A percentile compares a stretch with the other conserved stretches of the same genome.
Conservation (phyloP, 2,888 invertebrate species). For the Trichopoda pennipes region DNA sequence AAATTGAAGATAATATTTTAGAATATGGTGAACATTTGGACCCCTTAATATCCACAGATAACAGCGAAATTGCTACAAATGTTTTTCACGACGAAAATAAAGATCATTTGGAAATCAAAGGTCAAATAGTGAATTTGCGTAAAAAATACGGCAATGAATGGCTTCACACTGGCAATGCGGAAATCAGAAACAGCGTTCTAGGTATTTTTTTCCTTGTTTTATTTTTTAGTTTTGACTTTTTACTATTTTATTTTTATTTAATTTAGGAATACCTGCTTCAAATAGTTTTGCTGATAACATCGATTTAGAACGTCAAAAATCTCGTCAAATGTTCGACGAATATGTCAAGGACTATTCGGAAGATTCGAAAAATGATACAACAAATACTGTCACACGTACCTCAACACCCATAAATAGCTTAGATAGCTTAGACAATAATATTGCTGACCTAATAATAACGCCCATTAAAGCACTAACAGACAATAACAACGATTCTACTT, state of each 20-base stretch:
- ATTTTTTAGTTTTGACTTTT: too few species aligned
- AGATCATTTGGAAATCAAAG: conserved; percentile 83
- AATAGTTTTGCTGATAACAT: conserved; percentile 47
- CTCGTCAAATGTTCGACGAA: conserved; percentile 76
- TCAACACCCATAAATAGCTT: conserved; percentile 75
- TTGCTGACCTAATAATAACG: conserved; percentile 58
- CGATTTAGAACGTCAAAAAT: conserved; percentile 68
- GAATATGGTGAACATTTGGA: conserved; percentile 27
- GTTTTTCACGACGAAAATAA: conserved; percentile 52
- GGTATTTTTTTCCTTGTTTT: conserved; percentile 70
- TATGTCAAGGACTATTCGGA: conserved; percentile 63
- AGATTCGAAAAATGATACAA: conserved; percentile 2
- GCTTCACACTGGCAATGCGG: conserved; percentile 83
- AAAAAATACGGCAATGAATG: conserved; percentile 84
- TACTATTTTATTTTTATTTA: background rate
- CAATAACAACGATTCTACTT: conserved; percentile 55
- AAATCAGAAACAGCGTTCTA: conserved; percentile 83
- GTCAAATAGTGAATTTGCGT: conserved; percentile 83
- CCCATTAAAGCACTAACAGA: conserved; percentile 67
- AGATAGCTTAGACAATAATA: conserved; percentile 59
- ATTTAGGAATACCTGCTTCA: conserved; percentile 71
- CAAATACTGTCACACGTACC: conserved; percentile 51
- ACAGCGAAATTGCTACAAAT: conserved; percentile 17
- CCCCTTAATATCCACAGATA: conserved; percentile 23
- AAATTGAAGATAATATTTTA: conserved; percentile 74